These are phyloP conservation scores for Linepithema humile DNA, from an alignment of 1,140 invertebrate genomes.

Conservation along the genomic window DNA sequence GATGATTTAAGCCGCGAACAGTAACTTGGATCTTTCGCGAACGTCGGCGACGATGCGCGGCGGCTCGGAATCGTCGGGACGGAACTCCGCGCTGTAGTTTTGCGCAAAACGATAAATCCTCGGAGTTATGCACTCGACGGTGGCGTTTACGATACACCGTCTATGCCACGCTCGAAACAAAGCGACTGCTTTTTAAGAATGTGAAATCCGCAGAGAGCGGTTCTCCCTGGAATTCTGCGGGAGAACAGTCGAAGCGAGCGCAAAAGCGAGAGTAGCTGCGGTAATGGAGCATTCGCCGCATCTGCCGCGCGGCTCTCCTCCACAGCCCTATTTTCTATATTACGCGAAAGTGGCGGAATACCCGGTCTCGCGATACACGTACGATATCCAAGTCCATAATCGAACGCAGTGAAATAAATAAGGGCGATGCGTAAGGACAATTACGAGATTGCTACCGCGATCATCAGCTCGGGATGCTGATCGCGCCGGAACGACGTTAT, in stretches of 20 bases:
- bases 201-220: not conserved
- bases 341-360: too few relatives aligned
- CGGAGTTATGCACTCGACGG: slow-evolving; percentile 22
- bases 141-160: slow-evolving; percentile 25
- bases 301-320: not conserved
- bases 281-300: not conserved
- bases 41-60: not conserved
- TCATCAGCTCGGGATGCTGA: slow-evolving; percentile 43
- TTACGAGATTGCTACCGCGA: slow-evolving; percentile 47
- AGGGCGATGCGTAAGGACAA: slow-evolving; percentile 8
- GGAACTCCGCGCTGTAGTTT: slow-evolving; percentile 3
- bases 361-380: not conserved
- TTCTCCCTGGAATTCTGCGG: not conserved
- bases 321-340: not conserved
- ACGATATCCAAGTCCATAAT: not conserved
- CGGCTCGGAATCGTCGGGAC: not conserved
- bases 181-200: slow-evolving; percentile 32
- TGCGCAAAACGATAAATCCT: slow-evolving; percentile 43
- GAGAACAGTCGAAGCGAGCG: not conserved
- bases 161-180: not conserved
- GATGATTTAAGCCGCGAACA: not conserved
- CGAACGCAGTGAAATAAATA: slow-evolving; percentile 36
- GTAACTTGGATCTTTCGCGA: slow-evolving; percentile 2
- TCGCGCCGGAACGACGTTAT: slow-evolving; percentile 40
- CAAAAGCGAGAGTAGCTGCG: not conserved